phyloP scores from a whole-genome alignment of 2,113 vertebrate genomes.

The Brienomyrus brachyistius region DNA sequence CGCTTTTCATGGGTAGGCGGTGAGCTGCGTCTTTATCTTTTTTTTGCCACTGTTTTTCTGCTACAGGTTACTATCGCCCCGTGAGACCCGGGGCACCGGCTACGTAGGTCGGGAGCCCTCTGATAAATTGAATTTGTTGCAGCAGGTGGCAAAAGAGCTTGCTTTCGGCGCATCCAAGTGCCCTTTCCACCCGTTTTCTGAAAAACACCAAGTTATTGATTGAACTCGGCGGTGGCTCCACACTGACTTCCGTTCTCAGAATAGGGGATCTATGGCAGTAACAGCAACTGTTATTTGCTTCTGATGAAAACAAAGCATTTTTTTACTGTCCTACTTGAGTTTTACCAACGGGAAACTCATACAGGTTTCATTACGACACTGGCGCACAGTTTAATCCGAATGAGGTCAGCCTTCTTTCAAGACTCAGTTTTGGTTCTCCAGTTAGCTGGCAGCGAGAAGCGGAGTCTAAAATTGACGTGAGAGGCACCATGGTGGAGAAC shows the following conservation, averaged over 20 bases:
- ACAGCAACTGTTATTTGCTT: not conserved
- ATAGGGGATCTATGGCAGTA: not conserved
- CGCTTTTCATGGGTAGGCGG: not conserved
- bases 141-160: not conserved
- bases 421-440: not conserved
- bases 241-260: not conserved
- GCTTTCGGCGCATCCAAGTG: not conserved
- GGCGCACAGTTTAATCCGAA: not conserved
- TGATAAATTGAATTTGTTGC: not conserved
- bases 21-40: not conserved
- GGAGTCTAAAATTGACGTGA: not conserved
- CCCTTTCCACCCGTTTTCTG: slow-evolving; percentile 1
- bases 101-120: not conserved
- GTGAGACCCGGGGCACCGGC: not conserved
- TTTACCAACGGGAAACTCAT: not conserved
- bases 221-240: not conserved
- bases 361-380: not conserved
- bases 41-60: not conserved
- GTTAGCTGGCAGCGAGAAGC: not conserved
- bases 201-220: not conserved
- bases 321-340: not conserved
- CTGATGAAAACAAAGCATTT: not conserved
- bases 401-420: slow-evolving; percentile 4
- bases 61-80: not conserved
- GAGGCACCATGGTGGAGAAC: not conserved